Conservation (phyloP, 2,113 vertebrate genomes). For the Bos indicus region DNA sequence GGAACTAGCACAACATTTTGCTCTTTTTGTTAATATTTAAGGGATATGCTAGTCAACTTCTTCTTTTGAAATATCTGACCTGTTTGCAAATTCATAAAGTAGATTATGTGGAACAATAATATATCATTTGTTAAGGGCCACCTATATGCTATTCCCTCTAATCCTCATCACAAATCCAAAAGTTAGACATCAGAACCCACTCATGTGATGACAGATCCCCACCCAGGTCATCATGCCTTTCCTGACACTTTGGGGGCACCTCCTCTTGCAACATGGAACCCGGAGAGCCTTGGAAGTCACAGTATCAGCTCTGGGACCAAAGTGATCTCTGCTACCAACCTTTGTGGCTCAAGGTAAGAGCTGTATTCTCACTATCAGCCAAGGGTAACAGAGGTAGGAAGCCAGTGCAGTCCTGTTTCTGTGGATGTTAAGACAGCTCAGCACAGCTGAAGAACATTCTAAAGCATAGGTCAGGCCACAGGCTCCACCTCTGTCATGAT, state of each 20-base stretch:
- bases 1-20: background rate
- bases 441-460: background rate
- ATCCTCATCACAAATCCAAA: background rate
- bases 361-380: background rate
- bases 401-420: background rate
- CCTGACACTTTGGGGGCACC: rapidly evolving
- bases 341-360: background rate
- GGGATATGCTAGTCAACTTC: background rate
- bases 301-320: background rate
- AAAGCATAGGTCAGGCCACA: background rate
- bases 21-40: background rate
- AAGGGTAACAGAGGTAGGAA: background rate
- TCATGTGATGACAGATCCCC: background rate
- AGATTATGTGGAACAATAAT: background rate
- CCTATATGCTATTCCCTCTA: background rate
- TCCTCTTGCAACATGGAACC: background rate
- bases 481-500: background rate
- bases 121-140: background rate
- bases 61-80: background rate
- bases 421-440: background rate
- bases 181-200: background rate
- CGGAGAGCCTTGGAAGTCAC: background rate
- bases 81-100: background rate
- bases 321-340: background rate
- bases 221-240: rapidly evolving